phyloP scores from a whole-genome alignment of 2,888 invertebrate genomes.

The Atethmia centrago region DNA sequence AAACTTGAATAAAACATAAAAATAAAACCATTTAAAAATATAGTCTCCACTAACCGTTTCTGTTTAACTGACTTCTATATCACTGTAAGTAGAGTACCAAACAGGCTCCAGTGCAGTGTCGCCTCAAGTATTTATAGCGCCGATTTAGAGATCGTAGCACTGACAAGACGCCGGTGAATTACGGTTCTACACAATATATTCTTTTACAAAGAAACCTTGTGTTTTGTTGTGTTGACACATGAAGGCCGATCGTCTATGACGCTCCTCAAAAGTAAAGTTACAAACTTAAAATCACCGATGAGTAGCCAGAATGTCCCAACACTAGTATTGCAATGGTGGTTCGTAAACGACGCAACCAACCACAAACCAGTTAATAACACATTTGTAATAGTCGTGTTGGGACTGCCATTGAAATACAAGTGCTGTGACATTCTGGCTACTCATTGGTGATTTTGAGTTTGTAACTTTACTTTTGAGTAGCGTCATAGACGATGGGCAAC shows the following conservation, averaged over 20 bases:
- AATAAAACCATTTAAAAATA: slow-evolving; percentile 25
- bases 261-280: neutral
- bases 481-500: too few relatives aligned
- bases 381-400: too few relatives aligned
- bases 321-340: too few relatives aligned
- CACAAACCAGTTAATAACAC: too few relatives aligned
- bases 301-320: neutral
- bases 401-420: too few relatives aligned
- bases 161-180: slow-evolving; percentile 45
- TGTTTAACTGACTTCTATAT: slow-evolving; percentile 32
- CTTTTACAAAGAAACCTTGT: slow-evolving; percentile 12
- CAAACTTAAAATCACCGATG: neutral
- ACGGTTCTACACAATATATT: slow-evolving; percentile 21
- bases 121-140: slow-evolving; percentile 47
- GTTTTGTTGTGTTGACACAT: slow-evolving; percentile 12
- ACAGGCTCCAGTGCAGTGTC: slow-evolving; percentile 29
- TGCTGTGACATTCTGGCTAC: too few relatives aligned
- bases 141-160: slow-evolving; percentile 55
- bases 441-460: too few relatives aligned
- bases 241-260: neutral
- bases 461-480: too few relatives aligned
- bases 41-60: slow-evolving; percentile 17
- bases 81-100: slow-evolving; percentile 34
- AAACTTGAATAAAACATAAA: neutral
- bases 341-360: too few relatives aligned